Evolutionary conservation across 2,797 vertebrate genomes (phyloP).

Genomic region (Spinibarbus caldwelli): DNA sequence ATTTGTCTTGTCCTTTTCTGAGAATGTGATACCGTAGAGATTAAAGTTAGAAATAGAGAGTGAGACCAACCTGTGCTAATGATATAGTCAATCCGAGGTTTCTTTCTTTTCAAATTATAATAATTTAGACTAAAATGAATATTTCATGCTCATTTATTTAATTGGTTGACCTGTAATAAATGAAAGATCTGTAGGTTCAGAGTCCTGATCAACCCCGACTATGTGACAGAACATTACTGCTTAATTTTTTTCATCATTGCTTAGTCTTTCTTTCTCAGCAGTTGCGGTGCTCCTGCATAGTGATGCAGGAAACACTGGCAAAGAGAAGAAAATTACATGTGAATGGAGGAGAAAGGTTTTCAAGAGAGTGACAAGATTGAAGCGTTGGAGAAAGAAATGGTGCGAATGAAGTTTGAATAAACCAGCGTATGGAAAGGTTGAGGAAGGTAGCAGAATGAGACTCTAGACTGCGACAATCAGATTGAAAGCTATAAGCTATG

Average conservation of each 20-base stretch:
- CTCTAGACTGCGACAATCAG: not conserved
- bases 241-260: not conserved
- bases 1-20: not conserved
- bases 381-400: not conserved
- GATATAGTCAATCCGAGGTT: not conserved
- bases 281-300: not conserved
- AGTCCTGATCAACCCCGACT: not conserved
- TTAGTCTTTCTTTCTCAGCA: not conserved
- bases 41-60: not conserved
- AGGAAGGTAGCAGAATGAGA: not conserved
- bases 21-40: not conserved
- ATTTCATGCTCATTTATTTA: constrained; percentile 14
- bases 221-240: not conserved
- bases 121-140: not conserved
- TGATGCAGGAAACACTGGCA: not conserved
- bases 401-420: not conserved
- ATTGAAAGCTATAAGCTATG: constrained; percentile 6
- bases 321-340: not conserved
- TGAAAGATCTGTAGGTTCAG: too few relatives aligned
- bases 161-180: not conserved
- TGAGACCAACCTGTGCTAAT: not conserved
- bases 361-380: not conserved
- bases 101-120: not conserved
- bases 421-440: not conserved
- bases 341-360: not conserved